Evolutionary conservation across 2,113 vertebrate genomes (phyloP).

Genomic region (Corythaixoides concolor): DNA sequence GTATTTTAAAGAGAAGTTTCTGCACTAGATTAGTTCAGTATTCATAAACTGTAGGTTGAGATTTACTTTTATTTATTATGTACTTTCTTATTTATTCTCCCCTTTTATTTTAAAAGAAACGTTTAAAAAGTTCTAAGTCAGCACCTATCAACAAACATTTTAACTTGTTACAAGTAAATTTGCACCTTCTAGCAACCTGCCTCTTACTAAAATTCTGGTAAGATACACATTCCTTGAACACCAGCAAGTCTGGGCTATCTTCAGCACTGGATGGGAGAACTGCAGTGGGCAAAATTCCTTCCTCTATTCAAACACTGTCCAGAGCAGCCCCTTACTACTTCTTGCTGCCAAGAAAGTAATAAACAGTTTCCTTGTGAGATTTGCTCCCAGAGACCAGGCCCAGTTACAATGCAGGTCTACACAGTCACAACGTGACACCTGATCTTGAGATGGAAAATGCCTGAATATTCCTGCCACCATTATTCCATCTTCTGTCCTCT

Average conservation of each 20-base stretch:
- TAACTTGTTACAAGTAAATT: neutral
- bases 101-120: neutral
- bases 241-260: neutral
- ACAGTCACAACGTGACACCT: accelerated
- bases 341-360: neutral
- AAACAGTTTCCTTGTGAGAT: neutral
- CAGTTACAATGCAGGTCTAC: neutral
- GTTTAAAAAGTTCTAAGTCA: neutral
- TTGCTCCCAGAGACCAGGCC: neutral
- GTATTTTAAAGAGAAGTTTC: neutral
- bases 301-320: neutral
- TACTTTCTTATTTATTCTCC: neutral
- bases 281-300: neutral
- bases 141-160: neutral
- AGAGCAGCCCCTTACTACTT: neutral
- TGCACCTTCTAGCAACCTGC: neutral
- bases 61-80: neutral
- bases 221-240: neutral
- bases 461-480: neutral
- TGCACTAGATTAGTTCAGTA: neutral
- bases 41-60: neutral
- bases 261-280: neutral
- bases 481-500: neutral
- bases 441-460: neutral
- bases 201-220: neutral